Percentiles rank a stretch among this genome's conserved stretches.
Conservation (phyloP, 1,140 invertebrate species). For the Euglossa dilemma region DNA sequence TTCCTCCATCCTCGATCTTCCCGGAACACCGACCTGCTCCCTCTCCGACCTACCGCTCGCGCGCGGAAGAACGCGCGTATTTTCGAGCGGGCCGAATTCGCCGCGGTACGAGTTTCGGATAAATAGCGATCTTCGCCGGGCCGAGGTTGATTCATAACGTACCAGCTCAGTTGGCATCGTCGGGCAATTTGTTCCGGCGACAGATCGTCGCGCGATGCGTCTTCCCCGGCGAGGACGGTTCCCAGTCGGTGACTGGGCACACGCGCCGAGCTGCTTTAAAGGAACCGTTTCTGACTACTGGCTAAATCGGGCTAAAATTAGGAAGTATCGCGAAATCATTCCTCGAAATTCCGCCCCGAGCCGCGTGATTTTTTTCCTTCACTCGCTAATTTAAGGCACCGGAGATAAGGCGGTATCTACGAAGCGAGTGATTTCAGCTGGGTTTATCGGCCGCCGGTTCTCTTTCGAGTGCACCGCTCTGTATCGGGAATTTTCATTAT, state of each 20-base stretch:
- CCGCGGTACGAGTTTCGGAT: background rate
- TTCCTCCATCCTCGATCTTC: conserved; percentile 27
- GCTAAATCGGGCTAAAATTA: background rate
- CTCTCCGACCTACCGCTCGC: no score
- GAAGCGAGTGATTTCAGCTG: background rate
- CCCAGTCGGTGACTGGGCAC: no score
- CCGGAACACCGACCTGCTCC: no score
- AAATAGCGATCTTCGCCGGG: conserved; percentile 17
- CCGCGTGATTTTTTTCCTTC: no score
- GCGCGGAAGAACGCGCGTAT: no score
- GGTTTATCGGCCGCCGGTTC: background rate
- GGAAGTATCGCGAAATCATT: background rate
- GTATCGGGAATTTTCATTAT: background rate
- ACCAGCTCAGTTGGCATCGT: conserved; percentile 44
- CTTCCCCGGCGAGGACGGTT: background rate
- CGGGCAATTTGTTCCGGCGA: conserved; percentile 7
- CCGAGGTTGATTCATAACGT: conserved; percentile 40
- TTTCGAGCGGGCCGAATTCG: background rate
- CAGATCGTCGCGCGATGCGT: conserved; percentile 10
- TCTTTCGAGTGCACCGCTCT: conserved; percentile 20
- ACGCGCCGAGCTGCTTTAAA: background rate
- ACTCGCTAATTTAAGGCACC: no score
- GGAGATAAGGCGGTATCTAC: no score
- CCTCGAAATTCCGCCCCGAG: background rate
- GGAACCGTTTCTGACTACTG: background rate